Conservation (phyloP, 2,888 invertebrate species). For the Orchestes rusci region DNA sequence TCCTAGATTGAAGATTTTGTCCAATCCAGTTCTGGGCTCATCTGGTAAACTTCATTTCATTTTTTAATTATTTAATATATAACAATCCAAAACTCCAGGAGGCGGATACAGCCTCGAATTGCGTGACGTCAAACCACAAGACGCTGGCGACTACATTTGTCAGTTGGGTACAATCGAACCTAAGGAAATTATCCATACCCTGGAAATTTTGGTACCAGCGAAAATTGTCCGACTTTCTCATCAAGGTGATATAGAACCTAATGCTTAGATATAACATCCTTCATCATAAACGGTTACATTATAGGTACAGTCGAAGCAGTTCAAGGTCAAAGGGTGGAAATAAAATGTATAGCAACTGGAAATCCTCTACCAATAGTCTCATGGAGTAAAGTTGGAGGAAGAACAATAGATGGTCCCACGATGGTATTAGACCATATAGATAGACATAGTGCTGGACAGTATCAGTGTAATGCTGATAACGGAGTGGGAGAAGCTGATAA, state of each 20-base stretch:
- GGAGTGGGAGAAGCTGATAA: slow-evolving; percentile 47
- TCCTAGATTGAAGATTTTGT: slow-evolving; percentile 53
- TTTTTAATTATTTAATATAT: too few relatives aligned
- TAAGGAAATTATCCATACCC: slow-evolving; percentile 58
- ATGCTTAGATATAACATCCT: too few relatives aligned
- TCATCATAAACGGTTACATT: too few relatives aligned
- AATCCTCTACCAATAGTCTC: slow-evolving; percentile 49
- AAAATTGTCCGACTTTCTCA: too few relatives aligned
- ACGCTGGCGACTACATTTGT: slow-evolving; percentile 62
- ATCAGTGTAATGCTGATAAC: slow-evolving; percentile 52
- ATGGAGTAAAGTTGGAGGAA: slow-evolving; percentile 51
- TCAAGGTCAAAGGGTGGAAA: slow-evolving; percentile 47
- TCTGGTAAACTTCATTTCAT: too few relatives aligned
- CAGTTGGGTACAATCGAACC: slow-evolving; percentile 60
- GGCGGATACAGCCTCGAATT: slow-evolving; percentile 60
- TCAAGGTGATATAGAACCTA: too few relatives aligned
- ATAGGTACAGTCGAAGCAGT: slow-evolving; percentile 49
- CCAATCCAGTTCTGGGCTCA: too few relatives aligned
- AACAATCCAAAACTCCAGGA: too few relatives aligned
- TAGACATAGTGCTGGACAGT: slow-evolving; percentile 49
- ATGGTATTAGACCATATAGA: slow-evolving; percentile 51
- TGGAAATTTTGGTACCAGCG: slow-evolving; percentile 60
- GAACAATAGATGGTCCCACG: slow-evolving; percentile 47
- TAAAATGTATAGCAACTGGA: slow-evolving; percentile 48
- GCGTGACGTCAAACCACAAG: slow-evolving; percentile 55